These are phyloP conservation scores for Hippocampus guttulatus DNA, from an alignment of 2,113 vertebrate genomes.

Conservation along the genomic window DNA sequence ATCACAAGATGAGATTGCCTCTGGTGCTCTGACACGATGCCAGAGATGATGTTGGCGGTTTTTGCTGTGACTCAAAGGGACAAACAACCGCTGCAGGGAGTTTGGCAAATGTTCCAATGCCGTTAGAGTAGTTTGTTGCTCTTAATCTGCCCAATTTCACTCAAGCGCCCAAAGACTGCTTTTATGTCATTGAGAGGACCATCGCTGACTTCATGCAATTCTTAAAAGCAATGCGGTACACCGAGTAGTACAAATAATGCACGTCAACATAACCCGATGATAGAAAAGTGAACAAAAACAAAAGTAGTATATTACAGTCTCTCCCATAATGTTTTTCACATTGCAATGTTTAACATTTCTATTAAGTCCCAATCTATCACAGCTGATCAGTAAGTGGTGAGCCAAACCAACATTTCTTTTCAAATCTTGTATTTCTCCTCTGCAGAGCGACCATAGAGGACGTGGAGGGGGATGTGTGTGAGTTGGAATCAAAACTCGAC, in stretches of 20 bases:
- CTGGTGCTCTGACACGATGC: constrained; percentile 13
- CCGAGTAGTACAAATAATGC: not conserved
- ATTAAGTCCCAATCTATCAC: not conserved
- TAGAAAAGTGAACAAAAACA: not conserved
- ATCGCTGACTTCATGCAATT: not conserved
- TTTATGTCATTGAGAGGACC: not conserved
- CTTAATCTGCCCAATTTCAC: constrained; percentile 19
- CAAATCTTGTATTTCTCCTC: constrained; percentile 17
- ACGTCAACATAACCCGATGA: not conserved
- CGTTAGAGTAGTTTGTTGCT: constrained; percentile 16
- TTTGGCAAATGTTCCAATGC: constrained; percentile 14
- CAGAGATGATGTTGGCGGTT: constrained; percentile 43
- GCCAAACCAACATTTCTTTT: not conserved
- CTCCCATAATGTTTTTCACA: not conserved
- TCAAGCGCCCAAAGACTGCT: not conserved
- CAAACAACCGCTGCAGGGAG: constrained; percentile 41
- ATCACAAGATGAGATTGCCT: not conserved
- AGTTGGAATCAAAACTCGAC: constrained; percentile 97
- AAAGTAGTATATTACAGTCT: not conserved
- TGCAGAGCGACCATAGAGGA: constrained; percentile 93
- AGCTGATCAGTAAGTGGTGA: not conserved
- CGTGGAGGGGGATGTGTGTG: constrained; percentile 94
- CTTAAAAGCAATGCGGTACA: too few relatives aligned
- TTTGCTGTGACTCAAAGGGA: constrained; percentile 12
- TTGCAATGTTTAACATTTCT: not conserved